These are phyloP conservation scores for Dinoponera quadriceps DNA, from an alignment of 1,140 invertebrate species.

Conservation along the genomic window DNA sequence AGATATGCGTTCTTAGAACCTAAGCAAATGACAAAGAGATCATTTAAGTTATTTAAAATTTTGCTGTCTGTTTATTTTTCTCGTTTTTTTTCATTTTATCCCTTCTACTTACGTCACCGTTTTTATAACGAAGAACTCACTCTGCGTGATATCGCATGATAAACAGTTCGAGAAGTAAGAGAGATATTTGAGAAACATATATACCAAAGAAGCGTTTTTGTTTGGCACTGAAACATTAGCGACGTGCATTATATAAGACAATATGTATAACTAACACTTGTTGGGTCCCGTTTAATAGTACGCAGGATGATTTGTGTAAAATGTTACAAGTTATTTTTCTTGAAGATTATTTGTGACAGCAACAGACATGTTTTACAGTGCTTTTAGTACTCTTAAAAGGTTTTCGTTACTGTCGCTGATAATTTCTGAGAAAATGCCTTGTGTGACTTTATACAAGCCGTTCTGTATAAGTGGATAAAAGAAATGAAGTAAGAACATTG, in stretches of 20 bases:
- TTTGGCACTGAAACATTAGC: conserved; percentile 34
- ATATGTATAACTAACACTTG: conserved; percentile 69
- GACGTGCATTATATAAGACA: conserved; percentile 56
- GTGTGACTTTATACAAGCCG: too few species aligned
- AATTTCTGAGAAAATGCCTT: too few species aligned
- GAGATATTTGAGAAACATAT: conserved; percentile 34
- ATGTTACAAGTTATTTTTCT: too few species aligned
- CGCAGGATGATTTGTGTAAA: too few species aligned
- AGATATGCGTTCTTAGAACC: background rate
- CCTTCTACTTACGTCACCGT: background rate
- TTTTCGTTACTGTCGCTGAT: too few species aligned
- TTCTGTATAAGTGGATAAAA: conserved; percentile 51
- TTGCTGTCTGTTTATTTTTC: conserved; percentile 5
- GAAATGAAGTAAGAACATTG: conserved; percentile 71
- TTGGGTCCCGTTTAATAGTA: conserved; percentile 71
- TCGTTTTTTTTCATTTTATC: background rate
- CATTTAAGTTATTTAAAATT: background rate
- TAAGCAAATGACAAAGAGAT: conserved; percentile 42
- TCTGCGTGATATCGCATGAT: background rate
- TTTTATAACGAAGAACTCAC: background rate
- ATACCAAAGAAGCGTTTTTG: conserved; percentile 32
- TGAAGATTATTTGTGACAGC: too few species aligned
- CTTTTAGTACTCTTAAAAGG: too few species aligned
- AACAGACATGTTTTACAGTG: too few species aligned
- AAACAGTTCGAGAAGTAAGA: conserved; percentile 4